A percentile compares a stretch with the other conserved stretches of the same genome.
phyloP scores from a whole-genome alignment of 2,888 invertebrate genomes.

The Drosophila ezoana region DNA sequence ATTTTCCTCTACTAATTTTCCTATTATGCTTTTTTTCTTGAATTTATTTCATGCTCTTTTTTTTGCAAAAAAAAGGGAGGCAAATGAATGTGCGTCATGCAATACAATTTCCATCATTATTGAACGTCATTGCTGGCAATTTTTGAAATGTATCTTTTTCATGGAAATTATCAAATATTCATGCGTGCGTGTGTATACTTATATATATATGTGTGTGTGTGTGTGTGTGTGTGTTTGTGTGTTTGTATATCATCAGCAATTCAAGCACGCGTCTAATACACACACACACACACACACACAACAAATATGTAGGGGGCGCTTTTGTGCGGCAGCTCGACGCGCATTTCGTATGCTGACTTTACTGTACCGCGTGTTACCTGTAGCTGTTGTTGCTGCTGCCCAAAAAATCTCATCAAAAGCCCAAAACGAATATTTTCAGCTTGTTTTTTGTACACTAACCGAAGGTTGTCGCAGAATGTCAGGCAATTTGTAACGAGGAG shows the following conservation, averaged over 20 bases:
- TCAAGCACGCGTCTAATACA: slow-evolving; percentile 62
- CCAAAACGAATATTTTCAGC: slow-evolving; percentile 18
- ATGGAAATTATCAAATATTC: slow-evolving; percentile 66
- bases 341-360: slow-evolving; percentile 3
- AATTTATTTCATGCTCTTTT: no score
- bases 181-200: slow-evolving; percentile 21
- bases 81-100: slow-evolving; percentile 47
- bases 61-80: neutral
- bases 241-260: slow-evolving; percentile 59
- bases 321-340: slow-evolving; percentile 14
- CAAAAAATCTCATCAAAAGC: slow-evolving; percentile 36
- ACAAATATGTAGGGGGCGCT: neutral
- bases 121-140: slow-evolving; percentile 63
- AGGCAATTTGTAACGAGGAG: neutral
- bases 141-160: slow-evolving; percentile 43
- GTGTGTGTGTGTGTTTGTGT: slow-evolving; percentile 23
- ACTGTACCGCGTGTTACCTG: slow-evolving; percentile 27
- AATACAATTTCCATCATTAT: slow-evolving; percentile 35
- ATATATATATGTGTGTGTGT: slow-evolving; percentile 1
- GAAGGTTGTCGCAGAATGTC: neutral
- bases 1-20: neutral
- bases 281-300: slow-evolving; percentile 13
- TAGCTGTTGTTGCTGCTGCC: slow-evolving; percentile 11
- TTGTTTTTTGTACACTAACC: neutral
- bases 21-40: no score